Percentiles rank a stretch among this genome's conserved stretches.
Conservation (phyloP, 2,113 vertebrate genomes). For the Atractosteus spatula region DNA sequence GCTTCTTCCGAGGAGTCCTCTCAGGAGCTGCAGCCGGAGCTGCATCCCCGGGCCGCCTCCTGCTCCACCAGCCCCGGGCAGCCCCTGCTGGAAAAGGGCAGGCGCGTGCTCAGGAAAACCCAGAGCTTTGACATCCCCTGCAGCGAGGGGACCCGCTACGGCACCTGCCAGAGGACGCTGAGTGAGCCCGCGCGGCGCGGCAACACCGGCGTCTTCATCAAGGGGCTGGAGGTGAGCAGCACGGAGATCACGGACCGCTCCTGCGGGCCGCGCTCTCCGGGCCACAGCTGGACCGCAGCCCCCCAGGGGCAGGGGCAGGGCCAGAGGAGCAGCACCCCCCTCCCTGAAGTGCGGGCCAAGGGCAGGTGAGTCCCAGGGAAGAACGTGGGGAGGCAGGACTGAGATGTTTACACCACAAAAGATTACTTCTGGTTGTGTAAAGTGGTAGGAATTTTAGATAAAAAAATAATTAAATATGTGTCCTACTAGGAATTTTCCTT, state of each 20-base stretch:
- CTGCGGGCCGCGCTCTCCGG: slow-evolving; percentile 35
- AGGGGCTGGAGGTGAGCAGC: slow-evolving; percentile 75
- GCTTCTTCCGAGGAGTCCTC: slow-evolving; percentile 45
- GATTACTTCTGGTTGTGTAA: too few species aligned
- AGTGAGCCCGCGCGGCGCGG: slow-evolving; percentile 58
- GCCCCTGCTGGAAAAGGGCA: slow-evolving; percentile 27
- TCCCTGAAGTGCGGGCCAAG: slow-evolving; percentile 50
- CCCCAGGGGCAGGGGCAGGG: slow-evolving; percentile 31
- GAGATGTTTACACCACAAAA: too few species aligned
- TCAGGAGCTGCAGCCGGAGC: slow-evolving; percentile 25
- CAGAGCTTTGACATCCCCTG: slow-evolving; percentile 72
- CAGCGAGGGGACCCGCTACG: slow-evolving; percentile 51
- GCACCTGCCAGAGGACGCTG: slow-evolving; percentile 58
- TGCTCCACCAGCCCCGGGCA: slow-evolving; percentile 36
- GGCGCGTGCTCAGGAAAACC: slow-evolving; percentile 64
- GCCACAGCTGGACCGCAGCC: slow-evolving; percentile 48
- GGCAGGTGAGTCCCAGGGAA: slow-evolving; percentile 61
- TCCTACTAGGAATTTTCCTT: too few species aligned
- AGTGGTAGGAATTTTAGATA: too few species aligned
- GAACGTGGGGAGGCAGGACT: too few species aligned
- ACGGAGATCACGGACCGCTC: slow-evolving; percentile 55
- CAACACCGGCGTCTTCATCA: slow-evolving; percentile 70
- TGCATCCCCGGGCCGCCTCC: slow-evolving; percentile 35
- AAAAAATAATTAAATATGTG: too few species aligned
- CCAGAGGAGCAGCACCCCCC: slow-evolving; percentile 37